Base-by-base conservation (phyloP, 2,888 invertebrate genomes). In the Brenthis daphne region DNA sequence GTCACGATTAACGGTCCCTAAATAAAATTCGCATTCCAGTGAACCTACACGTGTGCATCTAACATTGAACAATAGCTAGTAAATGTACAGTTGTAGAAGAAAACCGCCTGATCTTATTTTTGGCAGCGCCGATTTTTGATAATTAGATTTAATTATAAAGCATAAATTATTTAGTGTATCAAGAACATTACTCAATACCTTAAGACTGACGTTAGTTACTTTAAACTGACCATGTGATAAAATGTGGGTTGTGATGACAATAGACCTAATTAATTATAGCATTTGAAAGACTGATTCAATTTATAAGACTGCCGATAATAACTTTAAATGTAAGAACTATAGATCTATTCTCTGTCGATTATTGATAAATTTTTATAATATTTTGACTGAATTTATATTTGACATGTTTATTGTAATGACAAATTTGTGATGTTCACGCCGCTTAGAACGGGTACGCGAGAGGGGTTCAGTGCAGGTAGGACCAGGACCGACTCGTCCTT, bases 391-490 rank as follows among this genome's bases (percentile, higher is more conserved):
- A 77, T 86, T 88, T 88, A 85, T 82, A 53, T 20, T 53, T 68
- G 81, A 82, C 77, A 73, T 81, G 78, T 85, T 86, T 86, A 83
- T 64, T 57, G 48, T 76, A 79, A 77, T 80, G 79, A 79, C 43
- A 68, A 73, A 72, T 73, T 43, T 43, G 37, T 82, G 56, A 73
- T 85, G 83, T 89, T 86, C 85, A 85, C 79, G 92, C 92, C 82
- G 89, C 91, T 85, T 85, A 91, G 90, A 87, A 89, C 80, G 90
- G 87, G 81, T 88, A 87, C 79, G 85, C 87, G 85, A 87, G 89
- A 87, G 90, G 83, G 86, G 87, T 87, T 81, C 86, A 86, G 82
- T 86, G 87, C 89, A 90, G 90, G 88, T 91, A 90, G 89, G 85
- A 74, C 65, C 74, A 29, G 75, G 76, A 74, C 65, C 74, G 48